Evolutionary conservation across 2,113 vertebrate genomes (phyloP).

Genomic region (Chloropsis cyanopogon): DNA sequence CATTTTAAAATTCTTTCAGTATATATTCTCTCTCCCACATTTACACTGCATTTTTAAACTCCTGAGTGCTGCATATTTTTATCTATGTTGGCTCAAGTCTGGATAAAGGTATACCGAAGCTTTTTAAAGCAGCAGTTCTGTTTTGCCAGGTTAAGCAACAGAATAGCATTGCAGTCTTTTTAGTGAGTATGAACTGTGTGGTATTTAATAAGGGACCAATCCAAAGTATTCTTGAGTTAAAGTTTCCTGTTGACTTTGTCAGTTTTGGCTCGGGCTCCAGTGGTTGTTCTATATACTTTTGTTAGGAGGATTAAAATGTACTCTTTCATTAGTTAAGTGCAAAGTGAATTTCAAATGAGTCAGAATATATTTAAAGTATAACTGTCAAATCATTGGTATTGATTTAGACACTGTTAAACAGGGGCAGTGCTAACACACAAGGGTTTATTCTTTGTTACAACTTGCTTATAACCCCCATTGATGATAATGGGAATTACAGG

Average conservation of each 20-base stretch:
- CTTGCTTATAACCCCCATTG: slow-evolving; percentile 32
- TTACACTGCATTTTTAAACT: background rate
- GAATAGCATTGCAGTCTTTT: background rate
- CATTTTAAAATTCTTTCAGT: background rate
- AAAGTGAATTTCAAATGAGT: slow-evolving; percentile 47
- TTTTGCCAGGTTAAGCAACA: background rate
- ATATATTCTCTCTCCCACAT: background rate
- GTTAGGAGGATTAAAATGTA: slow-evolving; percentile 59
- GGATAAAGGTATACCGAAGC: background rate
- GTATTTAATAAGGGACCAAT: background rate
- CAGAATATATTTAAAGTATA: slow-evolving; percentile 40
- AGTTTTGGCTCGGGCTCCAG: background rate
- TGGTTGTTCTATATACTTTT: background rate
- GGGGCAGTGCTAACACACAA: slow-evolving; percentile 4
- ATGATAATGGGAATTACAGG: slow-evolving; percentile 59
- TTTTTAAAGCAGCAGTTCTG: background rate
- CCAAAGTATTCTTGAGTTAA: background rate
- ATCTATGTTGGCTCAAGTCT: background rate
- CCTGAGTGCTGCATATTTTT: background rate
- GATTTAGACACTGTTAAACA: slow-evolving; percentile 58
- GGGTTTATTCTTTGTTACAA: slow-evolving; percentile 23
- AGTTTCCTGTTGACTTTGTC: slow-evolving; percentile 7
- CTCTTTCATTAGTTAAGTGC: slow-evolving; percentile 55
- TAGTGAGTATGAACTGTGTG: background rate
- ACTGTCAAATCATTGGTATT: slow-evolving; percentile 34